Conservation (phyloP, 2,888 invertebrate species). For the Athalia circularis region DNA sequence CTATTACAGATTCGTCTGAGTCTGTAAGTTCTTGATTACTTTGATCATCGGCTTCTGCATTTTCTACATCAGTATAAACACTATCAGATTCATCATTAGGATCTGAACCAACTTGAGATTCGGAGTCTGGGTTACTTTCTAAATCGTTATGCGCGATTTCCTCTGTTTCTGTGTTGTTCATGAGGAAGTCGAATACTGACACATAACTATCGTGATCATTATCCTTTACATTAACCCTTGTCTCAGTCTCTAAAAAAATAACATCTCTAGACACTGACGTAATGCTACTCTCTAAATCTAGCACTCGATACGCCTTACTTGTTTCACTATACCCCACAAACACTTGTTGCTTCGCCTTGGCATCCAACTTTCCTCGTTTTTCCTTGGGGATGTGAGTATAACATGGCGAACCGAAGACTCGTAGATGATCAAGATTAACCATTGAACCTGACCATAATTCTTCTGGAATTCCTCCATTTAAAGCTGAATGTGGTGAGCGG, state of each 20-base stretch:
- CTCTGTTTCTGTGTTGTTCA: neutral
- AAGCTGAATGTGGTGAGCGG: constrained; percentile 16
- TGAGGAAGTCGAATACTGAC: constrained; percentile 13
- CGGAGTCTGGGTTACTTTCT: neutral
- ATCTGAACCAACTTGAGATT: constrained; percentile 1
- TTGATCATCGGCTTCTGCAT: neutral
- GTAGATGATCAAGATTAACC: constrained; percentile 4
- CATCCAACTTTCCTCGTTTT: constrained; percentile 12
- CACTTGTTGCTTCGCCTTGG: constrained; percentile 13
- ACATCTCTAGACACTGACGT: constrained; percentile 24
- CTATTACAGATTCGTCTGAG: constrained; percentile 6
- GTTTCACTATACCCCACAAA: constrained; percentile 29
- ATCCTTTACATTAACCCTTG: neutral
- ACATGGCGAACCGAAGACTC: neutral
- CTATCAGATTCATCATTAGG: too few relatives aligned
- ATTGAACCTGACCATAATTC: constrained; percentile 13
- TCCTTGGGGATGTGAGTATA: constrained; percentile 18
- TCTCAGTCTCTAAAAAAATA: constrained; percentile 28
- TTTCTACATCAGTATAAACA: neutral
- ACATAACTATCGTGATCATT: constrained; percentile 1
- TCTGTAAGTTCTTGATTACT: neutral
- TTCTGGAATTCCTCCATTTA: constrained; percentile 3
- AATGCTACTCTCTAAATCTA: constrained; percentile 7
- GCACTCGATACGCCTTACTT: constrained; percentile 34
- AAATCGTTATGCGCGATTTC: neutral